phyloP scores from a whole-genome alignment of 2,113 vertebrate species.

The Callaeas wilsoni region DNA sequence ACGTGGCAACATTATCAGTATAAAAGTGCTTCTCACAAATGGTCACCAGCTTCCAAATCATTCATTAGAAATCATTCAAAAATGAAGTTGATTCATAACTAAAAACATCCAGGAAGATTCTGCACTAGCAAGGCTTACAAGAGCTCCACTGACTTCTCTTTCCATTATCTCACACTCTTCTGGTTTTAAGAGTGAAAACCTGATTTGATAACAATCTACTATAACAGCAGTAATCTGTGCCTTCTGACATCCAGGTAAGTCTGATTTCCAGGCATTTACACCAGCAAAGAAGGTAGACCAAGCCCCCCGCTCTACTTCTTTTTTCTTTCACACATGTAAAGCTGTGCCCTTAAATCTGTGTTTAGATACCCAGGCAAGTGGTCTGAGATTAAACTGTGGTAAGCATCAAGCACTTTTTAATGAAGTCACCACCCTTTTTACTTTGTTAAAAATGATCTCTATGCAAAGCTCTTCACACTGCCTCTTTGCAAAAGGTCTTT shows the following conservation, averaged over 20 bases:
- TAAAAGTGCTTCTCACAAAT: not conserved
- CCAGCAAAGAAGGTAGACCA: not conserved
- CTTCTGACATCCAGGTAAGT: not conserved
- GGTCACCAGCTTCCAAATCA: not conserved
- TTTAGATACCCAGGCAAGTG: not conserved
- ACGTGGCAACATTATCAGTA: not conserved
- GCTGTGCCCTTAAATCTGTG: not conserved
- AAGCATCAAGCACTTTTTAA: not conserved
- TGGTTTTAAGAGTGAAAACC: not conserved
- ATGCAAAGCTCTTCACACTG: not conserved
- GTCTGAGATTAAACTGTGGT: not conserved
- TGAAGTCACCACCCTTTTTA: not conserved
- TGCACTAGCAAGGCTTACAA: not conserved
- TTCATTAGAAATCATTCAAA: not conserved
- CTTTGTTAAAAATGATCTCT: not conserved
- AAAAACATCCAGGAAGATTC: not conserved
- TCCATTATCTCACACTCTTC: not conserved
- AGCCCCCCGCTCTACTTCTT: rapidly evolving
- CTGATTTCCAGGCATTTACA: not conserved
- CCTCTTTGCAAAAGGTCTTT: not conserved
- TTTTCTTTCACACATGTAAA: not conserved
- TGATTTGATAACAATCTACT: not conserved
- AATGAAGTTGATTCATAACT: not conserved
- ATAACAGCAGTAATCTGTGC: not conserved
- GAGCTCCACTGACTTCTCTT: not conserved